These are phyloP conservation scores for Psammodynastes pulverulentus DNA, from an alignment of 2,113 vertebrate species.

Conservation along the genomic window DNA sequence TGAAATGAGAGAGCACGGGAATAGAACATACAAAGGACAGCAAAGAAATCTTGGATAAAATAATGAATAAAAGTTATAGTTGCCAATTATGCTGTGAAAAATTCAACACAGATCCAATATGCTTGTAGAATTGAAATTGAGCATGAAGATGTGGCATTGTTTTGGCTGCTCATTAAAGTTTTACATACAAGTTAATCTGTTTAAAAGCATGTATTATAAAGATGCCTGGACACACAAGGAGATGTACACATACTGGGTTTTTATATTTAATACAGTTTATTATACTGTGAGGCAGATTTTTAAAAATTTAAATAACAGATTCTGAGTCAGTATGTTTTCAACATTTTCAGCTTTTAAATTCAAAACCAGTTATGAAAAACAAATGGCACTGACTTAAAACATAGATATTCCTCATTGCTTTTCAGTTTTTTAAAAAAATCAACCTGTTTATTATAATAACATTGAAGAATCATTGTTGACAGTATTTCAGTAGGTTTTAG, in stretches of 20 bases:
- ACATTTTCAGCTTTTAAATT: neutral
- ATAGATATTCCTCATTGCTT: rapidly evolving
- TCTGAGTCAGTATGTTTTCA: rapidly evolving
- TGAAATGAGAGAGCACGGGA: neutral
- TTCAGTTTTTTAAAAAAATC: rapidly evolving
- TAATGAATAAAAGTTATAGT: rapidly evolving
- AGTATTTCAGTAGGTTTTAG: neutral
- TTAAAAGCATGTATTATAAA: rapidly evolving
- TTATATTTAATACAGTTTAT: neutral
- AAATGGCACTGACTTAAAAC: neutral
- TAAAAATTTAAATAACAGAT: neutral
- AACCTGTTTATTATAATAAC: rapidly evolving
- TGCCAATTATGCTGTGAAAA: rapidly evolving
- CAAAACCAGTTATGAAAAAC: neutral
- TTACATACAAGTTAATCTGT: rapidly evolving
- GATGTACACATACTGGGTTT: neutral
- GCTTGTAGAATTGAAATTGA: neutral
- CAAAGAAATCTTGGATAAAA: neutral
- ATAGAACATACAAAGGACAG: neutral
- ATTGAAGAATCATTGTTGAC: rapidly evolving
- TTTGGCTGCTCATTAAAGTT: rapidly evolving
- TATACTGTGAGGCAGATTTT: neutral
- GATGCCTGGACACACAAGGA: rapidly evolving
- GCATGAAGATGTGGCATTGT: rapidly evolving
- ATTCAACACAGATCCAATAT: rapidly evolving